phyloP scores from a whole-genome alignment of 2,888 invertebrate genomes.

The Coelogynopora nodosa region DNA sequence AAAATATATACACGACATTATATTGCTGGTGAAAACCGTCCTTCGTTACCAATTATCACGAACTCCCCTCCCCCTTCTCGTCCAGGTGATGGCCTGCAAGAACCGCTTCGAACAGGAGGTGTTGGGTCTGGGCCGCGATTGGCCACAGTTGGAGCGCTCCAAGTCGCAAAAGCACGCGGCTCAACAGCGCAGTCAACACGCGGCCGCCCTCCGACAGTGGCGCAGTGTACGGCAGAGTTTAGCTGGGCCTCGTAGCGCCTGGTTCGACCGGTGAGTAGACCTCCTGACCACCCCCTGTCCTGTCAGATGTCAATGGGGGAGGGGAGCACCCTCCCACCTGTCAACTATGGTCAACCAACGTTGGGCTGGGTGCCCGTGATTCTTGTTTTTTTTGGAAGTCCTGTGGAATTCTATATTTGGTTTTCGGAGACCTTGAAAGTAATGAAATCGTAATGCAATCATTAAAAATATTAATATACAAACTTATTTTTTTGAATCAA shows the following conservation, averaged over 20 bases:
- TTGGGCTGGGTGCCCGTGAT: no score
- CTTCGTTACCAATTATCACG: background rate
- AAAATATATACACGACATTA: background rate
- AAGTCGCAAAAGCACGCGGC: conserved; percentile 62
- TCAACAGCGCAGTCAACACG: conserved; percentile 57
- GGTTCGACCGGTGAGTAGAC: background rate
- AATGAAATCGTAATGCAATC: no score
- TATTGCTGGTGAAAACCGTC: background rate
- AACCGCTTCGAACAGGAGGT: conserved; percentile 32
- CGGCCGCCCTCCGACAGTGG: conserved; percentile 65
- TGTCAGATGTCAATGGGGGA: background rate
- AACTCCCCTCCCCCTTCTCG: no score
- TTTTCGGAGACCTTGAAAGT: no score
- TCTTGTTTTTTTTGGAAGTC: no score
- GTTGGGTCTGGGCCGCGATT: background rate
- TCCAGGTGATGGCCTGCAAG: background rate
- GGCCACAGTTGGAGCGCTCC: background rate
- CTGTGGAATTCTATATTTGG: no score
- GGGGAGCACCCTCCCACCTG: no score
- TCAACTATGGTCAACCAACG: no score
- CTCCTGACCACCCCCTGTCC: background rate
- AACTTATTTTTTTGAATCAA: no score
- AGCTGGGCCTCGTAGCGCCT: conserved; percentile 53
- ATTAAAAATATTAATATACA: no score
- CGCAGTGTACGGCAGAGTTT: conserved; percentile 66